phyloP scores from a whole-genome alignment of 2,113 vertebrate genomes.

The Osmerus eperlanus region DNA sequence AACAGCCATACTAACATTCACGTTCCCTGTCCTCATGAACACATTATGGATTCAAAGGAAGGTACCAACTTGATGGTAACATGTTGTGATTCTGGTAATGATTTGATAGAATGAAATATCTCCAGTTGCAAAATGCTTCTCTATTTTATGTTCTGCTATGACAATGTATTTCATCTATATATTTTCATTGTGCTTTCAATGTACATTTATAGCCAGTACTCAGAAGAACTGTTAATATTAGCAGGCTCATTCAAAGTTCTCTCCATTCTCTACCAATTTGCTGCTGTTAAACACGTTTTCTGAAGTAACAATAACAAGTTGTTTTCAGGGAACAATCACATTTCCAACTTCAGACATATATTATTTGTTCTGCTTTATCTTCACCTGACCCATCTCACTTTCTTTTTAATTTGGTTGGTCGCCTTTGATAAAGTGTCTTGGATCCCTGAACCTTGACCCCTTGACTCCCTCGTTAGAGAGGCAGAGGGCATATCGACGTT shows the following conservation, averaged over 20 bases:
- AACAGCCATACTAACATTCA: not conserved
- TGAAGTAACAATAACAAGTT: too few relatives aligned
- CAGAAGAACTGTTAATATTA: too few relatives aligned
- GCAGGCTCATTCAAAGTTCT: too few relatives aligned
- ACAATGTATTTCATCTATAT: too few relatives aligned
- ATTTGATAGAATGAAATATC: not conserved
- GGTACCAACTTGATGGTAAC: not conserved
- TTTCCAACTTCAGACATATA: not conserved
- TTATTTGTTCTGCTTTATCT: not conserved
- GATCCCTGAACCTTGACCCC: not conserved
- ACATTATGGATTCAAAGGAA: not conserved
- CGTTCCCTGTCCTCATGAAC: not conserved
- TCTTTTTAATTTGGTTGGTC: conserved; percentile 7
- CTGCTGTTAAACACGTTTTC: too few relatives aligned
- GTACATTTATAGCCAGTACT: too few relatives aligned
- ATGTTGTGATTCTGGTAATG: not conserved
- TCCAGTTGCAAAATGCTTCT: too few relatives aligned
- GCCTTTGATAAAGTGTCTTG: conserved; percentile 18
- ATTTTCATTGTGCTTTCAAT: too few relatives aligned
- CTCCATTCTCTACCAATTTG: too few relatives aligned
- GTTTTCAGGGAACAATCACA: not conserved
- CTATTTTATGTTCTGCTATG: too few relatives aligned
- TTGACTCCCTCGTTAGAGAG: not conserved
- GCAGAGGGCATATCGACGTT: conserved; percentile 19
- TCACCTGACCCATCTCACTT: conserved; percentile 11